Base-by-base conservation (phyloP, 92 coral and sea anemone species). In the Metridium senile region DNA sequence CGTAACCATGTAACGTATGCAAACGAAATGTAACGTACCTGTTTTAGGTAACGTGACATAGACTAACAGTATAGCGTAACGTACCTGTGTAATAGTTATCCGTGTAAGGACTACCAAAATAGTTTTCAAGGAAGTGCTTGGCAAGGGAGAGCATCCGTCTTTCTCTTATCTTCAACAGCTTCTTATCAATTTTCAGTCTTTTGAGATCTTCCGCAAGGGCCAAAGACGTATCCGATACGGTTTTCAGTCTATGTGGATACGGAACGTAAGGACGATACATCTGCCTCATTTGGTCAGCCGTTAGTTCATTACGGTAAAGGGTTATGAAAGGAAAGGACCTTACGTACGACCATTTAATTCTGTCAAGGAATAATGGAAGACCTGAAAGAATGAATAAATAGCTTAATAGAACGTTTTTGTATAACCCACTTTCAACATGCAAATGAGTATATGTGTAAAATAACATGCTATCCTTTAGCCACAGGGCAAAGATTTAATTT, bases 71-170 rank as follows among this genome's bases (percentile, higher is more conserved):
- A 4, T 39, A 39, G 54, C 53, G 62, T 31, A 16, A 20, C 47
- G 9, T 39, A 83, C 88, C 88, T 61, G 88, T 68, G 66, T 84
- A 91, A 71, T 87, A 91, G 62, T 91, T 88, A 66, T 81, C 87
- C 35, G 65, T 82, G 45, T 84, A 85, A n/a, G 93, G 90, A 62
- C 81, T 79, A 21, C 90, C 97, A 56, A 86, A 91, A 81, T 72
- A 64, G 74, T 87, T 79, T 26, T 69, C 63, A 20, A 91, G 54
- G 26, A 83, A 80, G 59, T 91, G 91, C 33, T 84, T 81, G 0
- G 77, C 69, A 53, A 78, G 77, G 0, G 93, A 89, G 17, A 91
- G 57, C 51, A 75, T 74, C 58, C 75, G 51, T 76, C 82, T 23
- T 64, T 91, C 93, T 27, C 84, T 76, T 23, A 70, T 66, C 66